phyloP scores from a whole-genome alignment of 23 tunicate species.

The Botrylloides violaceus region DNA sequence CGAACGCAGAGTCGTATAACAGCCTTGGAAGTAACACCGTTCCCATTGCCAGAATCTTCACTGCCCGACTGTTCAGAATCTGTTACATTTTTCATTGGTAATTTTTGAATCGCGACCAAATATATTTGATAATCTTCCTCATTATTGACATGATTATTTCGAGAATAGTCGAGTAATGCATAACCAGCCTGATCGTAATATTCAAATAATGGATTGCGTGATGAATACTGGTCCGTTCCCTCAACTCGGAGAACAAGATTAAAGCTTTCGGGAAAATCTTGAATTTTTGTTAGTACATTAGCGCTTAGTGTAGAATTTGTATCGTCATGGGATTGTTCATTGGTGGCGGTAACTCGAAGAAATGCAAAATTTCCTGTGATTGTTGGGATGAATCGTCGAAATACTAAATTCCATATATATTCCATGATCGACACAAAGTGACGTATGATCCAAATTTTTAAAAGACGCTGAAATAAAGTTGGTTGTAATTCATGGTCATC shows the following conservation, averaged over 20 bases:
- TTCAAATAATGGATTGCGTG: neutral
- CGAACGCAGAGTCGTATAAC: slow-evolving; percentile 75
- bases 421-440: neutral
- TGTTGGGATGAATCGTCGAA: neutral
- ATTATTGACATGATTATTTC: neutral
- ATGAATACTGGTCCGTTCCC: slow-evolving; percentile 10
- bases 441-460: neutral
- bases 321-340: neutral
- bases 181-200: slow-evolving; percentile 5
- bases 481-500: neutral
- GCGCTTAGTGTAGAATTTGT: neutral
- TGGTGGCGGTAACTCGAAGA: neutral
- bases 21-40: too few species aligned
- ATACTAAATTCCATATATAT: neutral
- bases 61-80: too few species aligned
- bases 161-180: neutral
- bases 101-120: neutral
- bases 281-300: slow-evolving; percentile 1
- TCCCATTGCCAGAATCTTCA: too few species aligned
- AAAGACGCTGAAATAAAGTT: neutral
- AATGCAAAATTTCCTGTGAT: slow-evolving; percentile 2
- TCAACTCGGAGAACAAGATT: slow-evolving; percentile 51
- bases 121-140: neutral
- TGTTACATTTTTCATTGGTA: too few species aligned
- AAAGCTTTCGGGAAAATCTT: slow-evolving; percentile 41